A percentile compares a stretch with the other conserved stretches of the same genome.
These are phyloP conservation scores for Sinocyclocheilus anshuiensis DNA, from an alignment of 2,113 vertebrate species.

Conservation along the genomic window DNA sequence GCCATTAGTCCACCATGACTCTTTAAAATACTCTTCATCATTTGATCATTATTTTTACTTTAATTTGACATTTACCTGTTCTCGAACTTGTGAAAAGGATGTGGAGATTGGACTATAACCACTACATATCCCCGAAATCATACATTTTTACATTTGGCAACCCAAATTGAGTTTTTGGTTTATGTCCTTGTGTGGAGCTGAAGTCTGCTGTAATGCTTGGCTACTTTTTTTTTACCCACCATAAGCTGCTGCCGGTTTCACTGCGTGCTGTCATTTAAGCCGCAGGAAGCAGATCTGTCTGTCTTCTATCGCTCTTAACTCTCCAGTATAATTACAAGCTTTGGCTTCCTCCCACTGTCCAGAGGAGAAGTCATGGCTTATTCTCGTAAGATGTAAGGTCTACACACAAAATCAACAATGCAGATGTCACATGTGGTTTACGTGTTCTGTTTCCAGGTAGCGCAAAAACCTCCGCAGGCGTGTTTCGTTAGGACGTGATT, in stretches of 20 bases:
- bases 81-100: too few species aligned
- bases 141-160: neutral
- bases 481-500: conserved; percentile 34
- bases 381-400: conserved; percentile 4
- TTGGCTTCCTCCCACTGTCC: conserved; percentile 69
- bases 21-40: neutral
- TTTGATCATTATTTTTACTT: neutral
- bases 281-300: conserved; percentile 53
- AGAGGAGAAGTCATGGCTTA: conserved; percentile 26
- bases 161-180: neutral
- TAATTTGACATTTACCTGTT: neutral
- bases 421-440: conserved; percentile 34
- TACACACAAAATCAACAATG: conserved; percentile 16
- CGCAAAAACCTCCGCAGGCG: conserved; percentile 13
- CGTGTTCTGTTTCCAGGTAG: conserved; percentile 30
- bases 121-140: too few species aligned
- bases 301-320: conserved; percentile 58
- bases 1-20: neutral
- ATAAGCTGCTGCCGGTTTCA: conserved; percentile 7
- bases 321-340: conserved; percentile 74
- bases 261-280: conserved; percentile 27
- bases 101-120: too few species aligned
- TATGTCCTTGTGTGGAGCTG: neutral
- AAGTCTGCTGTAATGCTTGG: neutral
- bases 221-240: conserved; percentile 14